Conservation (phyloP, 2,113 vertebrate genomes). For the Phaethon lepturus region DNA sequence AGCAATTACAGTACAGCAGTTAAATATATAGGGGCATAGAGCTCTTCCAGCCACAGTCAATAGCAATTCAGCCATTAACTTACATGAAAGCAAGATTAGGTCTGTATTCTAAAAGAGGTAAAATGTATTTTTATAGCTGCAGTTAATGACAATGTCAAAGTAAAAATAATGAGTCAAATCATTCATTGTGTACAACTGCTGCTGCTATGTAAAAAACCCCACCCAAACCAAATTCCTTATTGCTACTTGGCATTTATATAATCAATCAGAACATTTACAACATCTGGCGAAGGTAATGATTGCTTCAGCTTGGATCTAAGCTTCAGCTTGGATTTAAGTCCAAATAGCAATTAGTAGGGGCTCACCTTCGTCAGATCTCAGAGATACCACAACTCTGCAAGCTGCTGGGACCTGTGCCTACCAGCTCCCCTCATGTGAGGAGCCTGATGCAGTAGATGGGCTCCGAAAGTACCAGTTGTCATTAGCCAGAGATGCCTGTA, state of each 20-base stretch:
- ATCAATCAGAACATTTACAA: not conserved
- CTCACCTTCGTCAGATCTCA: not conserved
- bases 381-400: not conserved
- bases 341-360: not conserved
- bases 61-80: constrained; percentile 47
- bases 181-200: not conserved
- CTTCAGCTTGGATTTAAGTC: not conserved
- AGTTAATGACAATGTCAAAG: constrained; percentile 32
- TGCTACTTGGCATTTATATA: not conserved
- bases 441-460: not conserved
- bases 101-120: constrained; percentile 3
- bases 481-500: not conserved
- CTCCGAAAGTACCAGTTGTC: not conserved
- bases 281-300: not conserved
- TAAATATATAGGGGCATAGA: constrained; percentile 16
- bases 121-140: constrained; percentile 21
- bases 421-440: accelerated
- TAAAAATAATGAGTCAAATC: constrained; percentile 21
- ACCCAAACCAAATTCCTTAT: not conserved
- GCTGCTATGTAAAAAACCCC: not conserved
- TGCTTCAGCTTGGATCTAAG: not conserved
- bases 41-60: not conserved
- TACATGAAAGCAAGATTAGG: constrained; percentile 39
- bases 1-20: constrained; percentile 17
- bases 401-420: not conserved